A percentile compares a stretch with the other conserved stretches of the same genome.
phyloP scores from a whole-genome alignment of 92 coral and sea anemone genomes.

The Parazoanthus atlanticus region DNA sequence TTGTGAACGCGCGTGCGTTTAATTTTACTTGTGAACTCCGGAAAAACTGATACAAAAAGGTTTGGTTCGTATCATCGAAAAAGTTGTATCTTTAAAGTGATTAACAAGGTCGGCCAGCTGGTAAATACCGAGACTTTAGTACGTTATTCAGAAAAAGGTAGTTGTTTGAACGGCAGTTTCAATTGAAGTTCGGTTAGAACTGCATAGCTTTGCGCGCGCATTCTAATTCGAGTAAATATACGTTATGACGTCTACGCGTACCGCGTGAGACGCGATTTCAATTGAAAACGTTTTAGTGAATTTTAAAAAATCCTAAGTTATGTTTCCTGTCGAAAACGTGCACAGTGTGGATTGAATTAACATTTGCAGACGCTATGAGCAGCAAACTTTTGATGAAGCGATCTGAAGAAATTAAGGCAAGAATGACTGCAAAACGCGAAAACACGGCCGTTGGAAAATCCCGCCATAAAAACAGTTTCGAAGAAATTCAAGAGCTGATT shows the following conservation, averaged over 20 bases:
- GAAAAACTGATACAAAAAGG: too few relatives aligned
- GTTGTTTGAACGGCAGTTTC: too few relatives aligned
- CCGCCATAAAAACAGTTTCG: background rate
- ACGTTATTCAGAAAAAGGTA: too few relatives aligned
- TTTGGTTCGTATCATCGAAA: too few relatives aligned
- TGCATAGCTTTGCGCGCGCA: background rate
- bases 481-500: background rate
- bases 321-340: background rate
- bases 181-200: too few relatives aligned
- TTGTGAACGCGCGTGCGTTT: too few relatives aligned
- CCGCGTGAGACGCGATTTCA: background rate
- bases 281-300: background rate
- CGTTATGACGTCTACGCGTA: background rate
- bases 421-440: background rate
- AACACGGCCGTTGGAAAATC: background rate
- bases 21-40: too few relatives aligned
- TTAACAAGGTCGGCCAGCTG: too few relatives aligned
- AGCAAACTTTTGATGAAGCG: background rate
- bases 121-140: too few relatives aligned
- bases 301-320: background rate
- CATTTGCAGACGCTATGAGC: background rate
- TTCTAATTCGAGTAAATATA: too few relatives aligned
- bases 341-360: too few relatives aligned
- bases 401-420: background rate
- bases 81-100: too few relatives aligned